These are phyloP conservation scores for Oligia fasciuncula DNA, from an alignment of 2,888 invertebrate genomes.

Conservation along the genomic window DNA sequence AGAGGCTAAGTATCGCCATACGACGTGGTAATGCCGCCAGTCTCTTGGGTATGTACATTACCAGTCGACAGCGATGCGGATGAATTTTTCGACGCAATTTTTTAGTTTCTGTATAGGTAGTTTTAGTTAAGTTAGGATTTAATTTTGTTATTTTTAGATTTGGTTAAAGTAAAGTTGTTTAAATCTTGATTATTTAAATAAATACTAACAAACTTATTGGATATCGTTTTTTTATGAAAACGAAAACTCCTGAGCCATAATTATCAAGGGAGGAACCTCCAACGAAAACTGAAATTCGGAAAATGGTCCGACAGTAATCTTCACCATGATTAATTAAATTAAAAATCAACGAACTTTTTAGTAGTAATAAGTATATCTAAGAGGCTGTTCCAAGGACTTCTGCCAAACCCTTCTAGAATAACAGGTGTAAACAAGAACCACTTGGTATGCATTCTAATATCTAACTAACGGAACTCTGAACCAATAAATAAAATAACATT, in stretches of 20 bases:
- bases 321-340: background rate
- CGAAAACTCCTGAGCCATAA: background rate
- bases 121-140: too few species aligned
- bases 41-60: too few species aligned
- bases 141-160: too few species aligned
- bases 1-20: too few species aligned
- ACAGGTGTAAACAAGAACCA: conserved; percentile 16
- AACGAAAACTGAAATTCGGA: background rate
- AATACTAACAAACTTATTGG: too few species aligned
- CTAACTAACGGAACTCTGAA: conserved; percentile 27
- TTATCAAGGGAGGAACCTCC: background rate
- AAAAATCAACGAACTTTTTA: background rate
- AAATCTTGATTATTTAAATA: too few species aligned
- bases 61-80: too few species aligned
- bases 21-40: too few species aligned
- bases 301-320: background rate
- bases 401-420: background rate
- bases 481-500: conserved; percentile 55
- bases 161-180: too few species aligned
- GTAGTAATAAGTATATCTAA: background rate
- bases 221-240: background rate
- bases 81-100: too few species aligned
- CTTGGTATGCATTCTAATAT: conserved; percentile 27
- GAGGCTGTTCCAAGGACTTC: background rate
- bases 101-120: too few species aligned